A percentile compares a stretch with the other conserved stretches of the same genome.
Evolutionary conservation across 2,888 invertebrate species (phyloP).

Genomic region (Dysmachus trigonus): DNA sequence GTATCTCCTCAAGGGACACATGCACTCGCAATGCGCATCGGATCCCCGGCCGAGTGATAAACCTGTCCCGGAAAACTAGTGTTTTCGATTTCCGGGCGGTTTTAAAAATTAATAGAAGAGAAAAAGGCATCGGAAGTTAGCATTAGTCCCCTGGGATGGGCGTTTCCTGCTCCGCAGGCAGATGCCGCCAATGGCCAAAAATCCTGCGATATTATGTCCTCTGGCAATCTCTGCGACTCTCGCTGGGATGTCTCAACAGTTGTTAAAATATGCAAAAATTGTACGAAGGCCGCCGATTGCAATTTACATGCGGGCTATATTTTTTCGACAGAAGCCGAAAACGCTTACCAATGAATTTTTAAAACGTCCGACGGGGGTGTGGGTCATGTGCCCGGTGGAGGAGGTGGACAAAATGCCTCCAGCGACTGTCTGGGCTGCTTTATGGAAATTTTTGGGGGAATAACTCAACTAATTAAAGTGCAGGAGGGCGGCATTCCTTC

Average conservation of each 20-base stretch:
- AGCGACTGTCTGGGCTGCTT: not conserved
- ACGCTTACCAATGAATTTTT: conserved; percentile 11
- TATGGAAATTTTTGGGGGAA: conserved; percentile 1
- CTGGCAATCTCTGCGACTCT: conserved; percentile 5
- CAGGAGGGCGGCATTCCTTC: not conserved
- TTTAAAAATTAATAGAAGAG: conserved; percentile 22
- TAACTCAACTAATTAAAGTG: conserved; percentile 22
- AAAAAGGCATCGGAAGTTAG: conserved; percentile 13
- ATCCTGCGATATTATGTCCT: not conserved
- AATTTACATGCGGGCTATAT: not conserved
- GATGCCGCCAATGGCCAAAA: not conserved
- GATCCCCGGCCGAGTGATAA: not conserved
- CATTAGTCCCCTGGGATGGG: conserved; percentile 1
- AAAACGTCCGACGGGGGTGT: not conserved
- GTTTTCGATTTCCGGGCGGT: not conserved
- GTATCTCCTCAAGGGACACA: not conserved
- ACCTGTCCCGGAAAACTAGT: not conserved
- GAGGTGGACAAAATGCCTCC: not conserved
- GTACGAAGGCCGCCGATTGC: conserved; percentile 1
- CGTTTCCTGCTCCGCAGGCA: conserved; percentile 15
- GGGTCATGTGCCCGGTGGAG: not conserved
- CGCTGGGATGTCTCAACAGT: not conserved
- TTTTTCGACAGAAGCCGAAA: not conserved
- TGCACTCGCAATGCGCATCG: not conserved
- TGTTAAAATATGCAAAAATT: conserved; percentile 31